Conservation (phyloP, 2,113 vertebrate species). For the Petrocephalus zakoni region DNA sequence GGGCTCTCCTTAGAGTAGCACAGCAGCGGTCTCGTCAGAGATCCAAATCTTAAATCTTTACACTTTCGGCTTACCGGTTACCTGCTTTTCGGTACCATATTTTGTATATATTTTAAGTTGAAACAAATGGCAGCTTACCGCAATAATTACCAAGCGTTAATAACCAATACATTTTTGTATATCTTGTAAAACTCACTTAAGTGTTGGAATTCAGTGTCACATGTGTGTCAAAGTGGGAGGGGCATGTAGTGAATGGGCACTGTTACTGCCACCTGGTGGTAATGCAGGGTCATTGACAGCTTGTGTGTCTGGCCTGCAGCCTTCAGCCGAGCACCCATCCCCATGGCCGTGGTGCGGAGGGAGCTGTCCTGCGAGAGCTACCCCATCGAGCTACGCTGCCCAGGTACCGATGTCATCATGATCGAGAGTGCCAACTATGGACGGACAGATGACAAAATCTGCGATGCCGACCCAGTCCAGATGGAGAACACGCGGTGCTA, state of each 20-base stretch:
- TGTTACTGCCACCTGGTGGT: background rate
- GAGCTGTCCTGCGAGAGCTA: constrained; percentile 99
- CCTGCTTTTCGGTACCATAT: background rate
- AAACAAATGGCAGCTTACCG: background rate
- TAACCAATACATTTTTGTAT: background rate
- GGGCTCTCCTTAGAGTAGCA: background rate
- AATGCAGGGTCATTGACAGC: background rate
- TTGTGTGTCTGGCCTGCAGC: constrained; percentile 53
- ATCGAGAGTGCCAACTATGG: constrained; percentile 99
- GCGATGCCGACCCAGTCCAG: constrained; percentile 96
- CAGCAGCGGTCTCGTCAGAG: background rate
- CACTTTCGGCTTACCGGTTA: background rate
- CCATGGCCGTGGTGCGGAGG: constrained; percentile 94
- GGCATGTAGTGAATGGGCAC: background rate
- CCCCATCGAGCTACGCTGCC: constrained; percentile 95
- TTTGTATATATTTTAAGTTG: background rate
- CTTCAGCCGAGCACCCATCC: constrained; percentile 86
- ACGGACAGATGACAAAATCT: constrained; percentile 96
- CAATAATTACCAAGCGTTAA: background rate
- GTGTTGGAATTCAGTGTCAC: background rate
- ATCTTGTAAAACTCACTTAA: background rate
- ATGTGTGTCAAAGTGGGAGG: background rate
- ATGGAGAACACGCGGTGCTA: constrained; percentile 99
- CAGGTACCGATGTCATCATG: constrained; percentile 98
- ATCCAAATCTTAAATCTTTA: background rate